These are phyloP conservation scores for Platysternon megacephalum DNA, from an alignment of 2,113 vertebrate species.

Conservation along the genomic window DNA sequence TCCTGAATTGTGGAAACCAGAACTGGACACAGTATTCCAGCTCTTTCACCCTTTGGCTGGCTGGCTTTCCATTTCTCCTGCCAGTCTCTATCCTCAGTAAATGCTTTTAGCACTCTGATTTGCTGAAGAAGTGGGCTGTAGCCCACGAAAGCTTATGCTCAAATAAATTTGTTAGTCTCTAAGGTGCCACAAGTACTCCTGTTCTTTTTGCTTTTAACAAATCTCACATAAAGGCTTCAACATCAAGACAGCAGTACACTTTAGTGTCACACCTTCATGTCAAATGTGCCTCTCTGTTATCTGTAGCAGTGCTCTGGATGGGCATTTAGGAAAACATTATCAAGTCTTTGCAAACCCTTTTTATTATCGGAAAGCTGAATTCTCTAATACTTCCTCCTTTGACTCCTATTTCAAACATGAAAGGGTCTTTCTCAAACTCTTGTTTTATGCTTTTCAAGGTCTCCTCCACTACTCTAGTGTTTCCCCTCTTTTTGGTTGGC, in stretches of 20 bases:
- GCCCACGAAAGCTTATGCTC: too few relatives aligned
- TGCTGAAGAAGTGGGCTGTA: too few relatives aligned
- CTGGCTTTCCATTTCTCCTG: not conserved
- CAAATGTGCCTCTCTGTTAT: constrained; percentile 44
- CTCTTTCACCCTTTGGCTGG: fast-evolving
- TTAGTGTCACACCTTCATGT: constrained; percentile 27
- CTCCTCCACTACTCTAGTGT: not conserved
- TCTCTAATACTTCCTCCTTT: constrained; percentile 4
- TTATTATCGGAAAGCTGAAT: constrained; percentile 59
- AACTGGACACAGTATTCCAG: too few relatives aligned
- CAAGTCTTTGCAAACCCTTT: constrained; percentile 60
- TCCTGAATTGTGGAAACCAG: too few relatives aligned
- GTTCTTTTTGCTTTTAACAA: constrained; percentile 74
- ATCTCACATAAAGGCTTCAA: constrained; percentile 63
- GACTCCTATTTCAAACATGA: constrained; percentile 52
- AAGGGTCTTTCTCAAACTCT: constrained; percentile 3
- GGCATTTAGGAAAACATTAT: constrained; percentile 67
- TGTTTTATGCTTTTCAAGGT: not conserved
- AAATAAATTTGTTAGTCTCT: too few relatives aligned
- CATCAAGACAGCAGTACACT: constrained; percentile 34
- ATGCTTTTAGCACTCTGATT: constrained; percentile 6
- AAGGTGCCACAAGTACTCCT: too few relatives aligned
- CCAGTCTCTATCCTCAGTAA: constrained; percentile 12
- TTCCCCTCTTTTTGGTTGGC: not conserved
- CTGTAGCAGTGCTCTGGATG: constrained; percentile 56